Evolutionary conservation across 2,888 invertebrate species (phyloP).

Genomic region (Thysanoteuthis rhombus): DNA sequence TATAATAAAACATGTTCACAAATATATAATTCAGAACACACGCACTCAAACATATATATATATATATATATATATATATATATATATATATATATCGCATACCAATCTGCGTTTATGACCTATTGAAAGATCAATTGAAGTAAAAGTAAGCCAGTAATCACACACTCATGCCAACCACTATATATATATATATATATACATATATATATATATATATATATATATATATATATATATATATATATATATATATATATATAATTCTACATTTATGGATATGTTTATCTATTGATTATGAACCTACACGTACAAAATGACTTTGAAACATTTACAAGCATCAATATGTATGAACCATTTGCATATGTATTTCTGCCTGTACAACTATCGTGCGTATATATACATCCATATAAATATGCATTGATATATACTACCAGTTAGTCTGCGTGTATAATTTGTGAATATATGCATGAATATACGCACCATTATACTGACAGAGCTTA

Average conservation of each 20-base stretch:
- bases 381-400: background rate
- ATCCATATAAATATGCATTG: background rate
- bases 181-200: too few relatives aligned
- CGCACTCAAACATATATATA: background rate
- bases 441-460: background rate
- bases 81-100: background rate
- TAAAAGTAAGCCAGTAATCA: too few relatives aligned
- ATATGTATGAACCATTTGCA: too few relatives aligned
- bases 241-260: constrained; percentile 15
- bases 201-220: too few relatives aligned
- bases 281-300: background rate
- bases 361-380: too few relatives aligned
- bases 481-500: background rate
- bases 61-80: background rate
- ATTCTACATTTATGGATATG: background rate
- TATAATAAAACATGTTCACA: background rate
- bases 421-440: too few relatives aligned
- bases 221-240: background rate
- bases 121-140: too few relatives aligned
- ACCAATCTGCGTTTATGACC: too few relatives aligned
- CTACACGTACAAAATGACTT: background rate
- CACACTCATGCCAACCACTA: too few relatives aligned
- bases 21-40: background rate
- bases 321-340: background rate
- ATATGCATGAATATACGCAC: background rate